Evolutionary conservation across 2,797 vertebrate species (phyloP), one percentile per base, ranked within the genome.

Genomic region (Spea hammondii): DNA sequence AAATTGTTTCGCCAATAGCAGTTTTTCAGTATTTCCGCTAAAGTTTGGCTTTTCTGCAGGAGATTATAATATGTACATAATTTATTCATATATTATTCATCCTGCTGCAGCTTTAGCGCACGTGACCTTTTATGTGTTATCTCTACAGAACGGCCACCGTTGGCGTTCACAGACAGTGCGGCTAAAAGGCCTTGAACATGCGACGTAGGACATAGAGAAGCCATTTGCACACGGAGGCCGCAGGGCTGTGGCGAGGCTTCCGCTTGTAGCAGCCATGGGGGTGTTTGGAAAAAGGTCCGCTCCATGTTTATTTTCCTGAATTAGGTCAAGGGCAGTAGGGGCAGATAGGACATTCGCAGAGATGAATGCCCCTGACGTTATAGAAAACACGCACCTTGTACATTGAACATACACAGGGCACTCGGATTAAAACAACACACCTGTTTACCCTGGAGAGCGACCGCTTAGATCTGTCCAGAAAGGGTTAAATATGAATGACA

Each of bases 171-270:
- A 13, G 50, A 64, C 59, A 10, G 60, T 8, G 4, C 49, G 12
- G 48, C n/a, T 17, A 44, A 6, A 59, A 60, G 57, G 46, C 68
- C 69, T 81, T 77, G 53, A 72, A 67, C 62, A 45, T 4, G 12
- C 7, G 55, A 70, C 65, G 68, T 73, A 53, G 60, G 14, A 46
- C 5, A 45, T 54, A 7, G 8, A 8, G 68, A 46, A 46, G 8
- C 13, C 17, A 60, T 81, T 81, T 72, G 77, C 79, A 67, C 9
- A 50, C n/a, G 9, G 13, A n/a, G 14, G 9, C 17, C 54, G 55
- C 46, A 9, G 17, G 47, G 49, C 44, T 54, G 44, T 44, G 32
- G 48, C 59, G 62, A 67, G 12, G 46, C 7, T 8, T 70, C 50
- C 46, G 45, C 13, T 7, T 10, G 13, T 8, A 17, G 6, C 5